Percentiles rank a stretch among this genome's conserved stretches.
phyloP scores from a whole-genome alignment of 2,888 invertebrate genomes.

The Oegoconia quadripuncta region DNA sequence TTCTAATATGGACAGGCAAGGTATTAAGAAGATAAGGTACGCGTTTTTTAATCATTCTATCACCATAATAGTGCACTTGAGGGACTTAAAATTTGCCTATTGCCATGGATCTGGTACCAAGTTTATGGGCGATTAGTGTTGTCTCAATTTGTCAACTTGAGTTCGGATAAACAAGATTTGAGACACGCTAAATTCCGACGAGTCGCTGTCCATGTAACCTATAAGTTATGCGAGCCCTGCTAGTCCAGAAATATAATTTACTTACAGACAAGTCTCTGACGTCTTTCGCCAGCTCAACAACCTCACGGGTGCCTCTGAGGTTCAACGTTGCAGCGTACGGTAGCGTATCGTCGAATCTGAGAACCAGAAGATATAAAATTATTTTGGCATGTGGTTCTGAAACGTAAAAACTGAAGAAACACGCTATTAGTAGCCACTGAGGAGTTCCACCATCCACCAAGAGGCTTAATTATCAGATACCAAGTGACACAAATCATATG shows the following conservation, averaged over 20 bases:
- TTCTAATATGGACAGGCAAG: too few relatives aligned
- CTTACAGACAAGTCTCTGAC: slow-evolving; percentile 58
- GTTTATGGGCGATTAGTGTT: not conserved
- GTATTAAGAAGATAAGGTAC: too few relatives aligned
- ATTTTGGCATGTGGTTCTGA: too few relatives aligned
- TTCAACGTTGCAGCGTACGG: slow-evolving; percentile 82
- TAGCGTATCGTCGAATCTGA: slow-evolving; percentile 88
- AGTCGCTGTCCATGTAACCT: not conserved
- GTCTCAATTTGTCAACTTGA: not conserved
- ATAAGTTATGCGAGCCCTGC: not conserved
- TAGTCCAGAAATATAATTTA: not conserved
- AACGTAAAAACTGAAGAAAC: not conserved
- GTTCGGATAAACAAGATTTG: not conserved
- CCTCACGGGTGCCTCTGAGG: slow-evolving; percentile 81
- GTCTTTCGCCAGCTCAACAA: slow-evolving; percentile 78
- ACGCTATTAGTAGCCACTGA: not conserved
- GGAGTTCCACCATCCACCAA: not conserved
- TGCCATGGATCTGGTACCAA: not conserved
- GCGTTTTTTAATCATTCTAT: too few relatives aligned
- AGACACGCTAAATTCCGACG: not conserved
- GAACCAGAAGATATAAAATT: slow-evolving; percentile 25
- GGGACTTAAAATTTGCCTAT: not conserved
- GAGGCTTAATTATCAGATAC: not conserved
- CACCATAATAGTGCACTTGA: too few relatives aligned
- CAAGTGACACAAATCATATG: too few relatives aligned